phyloP scores from a whole-genome alignment of 2,888 invertebrate genomes.

The Hypercompe scribonia region DNA sequence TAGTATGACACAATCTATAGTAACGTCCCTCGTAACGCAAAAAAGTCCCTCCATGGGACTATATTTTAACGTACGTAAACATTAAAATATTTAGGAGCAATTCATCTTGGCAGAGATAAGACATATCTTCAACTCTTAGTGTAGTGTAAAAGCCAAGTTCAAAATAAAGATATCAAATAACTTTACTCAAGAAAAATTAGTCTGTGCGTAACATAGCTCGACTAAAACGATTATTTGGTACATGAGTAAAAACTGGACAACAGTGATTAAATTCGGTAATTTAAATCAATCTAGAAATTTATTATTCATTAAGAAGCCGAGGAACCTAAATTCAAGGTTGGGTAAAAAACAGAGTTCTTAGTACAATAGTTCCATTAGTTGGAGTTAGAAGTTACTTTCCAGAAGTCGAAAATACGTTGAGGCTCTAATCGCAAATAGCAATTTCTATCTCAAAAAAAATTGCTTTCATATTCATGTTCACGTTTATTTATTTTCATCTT shows the following conservation, averaged over 20 bases:
- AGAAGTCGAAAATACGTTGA: background rate
- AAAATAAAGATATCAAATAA: background rate
- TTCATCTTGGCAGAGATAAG: conserved; percentile 1
- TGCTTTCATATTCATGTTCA: no score
- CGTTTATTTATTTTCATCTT: no score
- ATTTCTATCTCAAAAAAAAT: background rate
- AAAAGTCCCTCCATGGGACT: conserved; percentile 9
- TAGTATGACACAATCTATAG: background rate
- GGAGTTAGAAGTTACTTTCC: background rate
- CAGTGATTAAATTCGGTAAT: background rate
- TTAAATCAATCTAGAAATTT: background rate
- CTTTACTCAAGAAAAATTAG: background rate
- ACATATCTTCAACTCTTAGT: background rate
- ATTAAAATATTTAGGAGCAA: background rate
- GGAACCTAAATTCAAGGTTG: background rate
- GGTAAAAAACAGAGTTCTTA: background rate
- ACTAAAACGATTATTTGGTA: background rate
- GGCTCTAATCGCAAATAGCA: background rate
- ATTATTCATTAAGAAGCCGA: background rate
- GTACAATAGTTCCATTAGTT: background rate
- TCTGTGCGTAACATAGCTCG: background rate
- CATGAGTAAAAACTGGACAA: background rate
- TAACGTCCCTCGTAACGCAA: background rate
- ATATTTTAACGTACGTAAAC: background rate
- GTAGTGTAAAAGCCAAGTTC: conserved; percentile 7